Evolutionary conservation across 1,140 invertebrate species (phyloP).

Genomic region (Xylocopa sonorina): DNA sequence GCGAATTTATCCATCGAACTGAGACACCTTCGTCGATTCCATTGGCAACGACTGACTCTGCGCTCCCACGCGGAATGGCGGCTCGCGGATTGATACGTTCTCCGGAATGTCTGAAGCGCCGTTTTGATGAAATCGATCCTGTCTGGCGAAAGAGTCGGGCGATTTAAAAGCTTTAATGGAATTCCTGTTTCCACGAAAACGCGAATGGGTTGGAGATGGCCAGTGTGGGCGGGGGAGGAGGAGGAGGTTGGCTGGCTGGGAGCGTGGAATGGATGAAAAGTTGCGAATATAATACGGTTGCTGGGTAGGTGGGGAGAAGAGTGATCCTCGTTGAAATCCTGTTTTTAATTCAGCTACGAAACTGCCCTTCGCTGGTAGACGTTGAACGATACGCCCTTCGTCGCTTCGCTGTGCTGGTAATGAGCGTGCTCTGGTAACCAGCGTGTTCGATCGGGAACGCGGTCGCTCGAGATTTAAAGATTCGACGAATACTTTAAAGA

Average conservation of each 20-base stretch:
- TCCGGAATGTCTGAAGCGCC: slow-evolving; percentile 20
- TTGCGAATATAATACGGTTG: slow-evolving; percentile 33
- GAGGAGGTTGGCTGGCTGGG: too few species aligned
- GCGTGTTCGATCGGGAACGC: too few species aligned
- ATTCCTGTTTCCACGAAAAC: slow-evolving; percentile 44
- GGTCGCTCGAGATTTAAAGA: too few species aligned
- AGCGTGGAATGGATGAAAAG: too few species aligned
- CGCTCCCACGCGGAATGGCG: background rate
- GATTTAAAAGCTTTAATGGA: slow-evolving; percentile 50
- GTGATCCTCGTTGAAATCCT: background rate
- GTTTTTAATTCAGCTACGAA: background rate
- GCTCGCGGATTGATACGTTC: slow-evolving; percentile 34
- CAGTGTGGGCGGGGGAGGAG: background rate
- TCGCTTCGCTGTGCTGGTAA: background rate
- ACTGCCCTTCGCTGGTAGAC: background rate
- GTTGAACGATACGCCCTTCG: background rate
- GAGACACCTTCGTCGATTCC: background rate
- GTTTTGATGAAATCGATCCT: slow-evolving; percentile 48
- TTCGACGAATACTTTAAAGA: too few species aligned
- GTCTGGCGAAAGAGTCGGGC: slow-evolving; percentile 38
- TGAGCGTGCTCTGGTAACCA: too few species aligned
- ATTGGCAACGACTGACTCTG: background rate
- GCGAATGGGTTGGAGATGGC: background rate
- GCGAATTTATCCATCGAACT: too few species aligned
- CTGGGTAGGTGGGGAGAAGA: background rate